Percentiles rank a stretch among this genome's conserved stretches.
These are phyloP conservation scores for Melanogrammus aeglefinus DNA, from an alignment of 2,797 vertebrate genomes.

Conservation along the genomic window DNA sequence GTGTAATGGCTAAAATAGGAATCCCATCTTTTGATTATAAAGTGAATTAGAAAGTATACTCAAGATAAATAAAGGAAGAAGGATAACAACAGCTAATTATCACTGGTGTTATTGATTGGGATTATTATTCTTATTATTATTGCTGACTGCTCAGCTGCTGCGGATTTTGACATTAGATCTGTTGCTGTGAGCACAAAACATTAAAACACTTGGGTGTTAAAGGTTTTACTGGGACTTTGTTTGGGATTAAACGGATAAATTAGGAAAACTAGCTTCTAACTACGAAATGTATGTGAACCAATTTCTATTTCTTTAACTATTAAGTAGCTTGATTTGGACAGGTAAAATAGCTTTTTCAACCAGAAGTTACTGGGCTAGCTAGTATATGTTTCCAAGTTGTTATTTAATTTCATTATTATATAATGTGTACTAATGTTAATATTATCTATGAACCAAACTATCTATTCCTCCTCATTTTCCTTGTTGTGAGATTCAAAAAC, in stretches of 20 bases:
- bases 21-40: background rate
- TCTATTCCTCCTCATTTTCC: background rate
- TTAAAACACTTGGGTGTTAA: constrained; percentile 13
- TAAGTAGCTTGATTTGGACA: background rate
- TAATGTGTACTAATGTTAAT: background rate
- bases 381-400: background rate
- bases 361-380: background rate
- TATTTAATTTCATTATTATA: background rate
- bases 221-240: constrained; percentile 25
- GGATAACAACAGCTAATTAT: background rate
- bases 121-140: no score
- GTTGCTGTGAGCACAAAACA: constrained; percentile 29
- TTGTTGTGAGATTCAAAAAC: background rate
- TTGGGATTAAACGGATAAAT: constrained; percentile 17
- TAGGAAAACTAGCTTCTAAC: no score
- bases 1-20: background rate
- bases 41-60: background rate
- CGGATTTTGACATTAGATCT: constrained; percentile 51
- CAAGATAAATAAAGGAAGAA: background rate
- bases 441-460: background rate
- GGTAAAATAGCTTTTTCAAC: background rate
- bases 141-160: constrained; percentile 10
- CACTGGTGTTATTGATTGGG: no score
- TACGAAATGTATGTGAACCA: background rate
- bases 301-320: background rate